Evolutionary conservation across 2,113 vertebrate genomes (phyloP), one percentile per base, ranked within the genome.

Genomic region (Acanthochromis polyacanthus): DNA sequence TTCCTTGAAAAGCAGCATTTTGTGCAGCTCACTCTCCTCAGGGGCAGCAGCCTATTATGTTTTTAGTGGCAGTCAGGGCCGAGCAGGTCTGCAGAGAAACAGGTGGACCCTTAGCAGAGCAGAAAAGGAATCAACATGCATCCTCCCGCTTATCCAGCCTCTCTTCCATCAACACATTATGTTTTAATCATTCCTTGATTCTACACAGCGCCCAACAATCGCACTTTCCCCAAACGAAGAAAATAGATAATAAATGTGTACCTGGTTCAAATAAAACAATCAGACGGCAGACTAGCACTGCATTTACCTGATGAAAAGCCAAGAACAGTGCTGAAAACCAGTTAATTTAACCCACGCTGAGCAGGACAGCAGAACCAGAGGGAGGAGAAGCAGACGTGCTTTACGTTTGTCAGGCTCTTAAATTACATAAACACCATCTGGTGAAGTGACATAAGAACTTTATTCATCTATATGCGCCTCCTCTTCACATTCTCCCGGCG

Each of bases 351-450:
- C 80, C 83, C 73, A 57, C 57, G 56, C 72, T 60, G 73, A 80
- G 81, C 82, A 81, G 68, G 78, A 82, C 68, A 68, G 84, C 68
- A 75, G 73, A 63, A 62, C 22, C 55, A 10, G 28, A n/a, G 58
- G 55, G 51, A 63, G 43, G 72, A 52, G 64, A 82, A 88, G 85
- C 77, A 77, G 83, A 88, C 77, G 87, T 75, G 65, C 66, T 75
- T 81, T 82, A 52, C 52, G 59, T 87, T 86, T 86, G 75, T 89
- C 83, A 72, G 75, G 52, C 60, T 85, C 77, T 91, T 92, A 87
- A 92, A 93, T 90, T 85, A 83, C 83, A 88, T 82, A 87, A 92
- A 93, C 89, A 85, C 86, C 91, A 93, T 94, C 87, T 91, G 91
- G 62, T 77, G 78, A 89, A 87, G 76, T 79, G 75, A 91, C 78